Evolutionary conservation across 2,113 vertebrate species (phyloP), one percentile per base, ranked within the genome.

Genomic region (Erinaceus europaeus): DNA sequence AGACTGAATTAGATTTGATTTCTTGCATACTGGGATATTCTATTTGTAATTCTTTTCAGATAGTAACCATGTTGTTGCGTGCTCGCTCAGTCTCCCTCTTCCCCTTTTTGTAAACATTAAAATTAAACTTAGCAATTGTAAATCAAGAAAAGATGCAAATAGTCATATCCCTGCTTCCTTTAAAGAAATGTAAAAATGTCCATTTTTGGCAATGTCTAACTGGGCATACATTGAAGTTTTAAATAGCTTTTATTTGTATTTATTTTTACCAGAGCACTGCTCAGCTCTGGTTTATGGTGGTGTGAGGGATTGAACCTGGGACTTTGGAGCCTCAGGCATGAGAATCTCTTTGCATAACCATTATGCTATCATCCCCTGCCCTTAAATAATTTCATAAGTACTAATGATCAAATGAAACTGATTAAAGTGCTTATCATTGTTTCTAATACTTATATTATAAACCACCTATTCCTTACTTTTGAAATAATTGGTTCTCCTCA

Each of bases 21-120:
- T 90, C 5, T 88, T 86, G 76, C 91, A 74, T 91, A 61, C 81
- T 72, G 84, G 75, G 53, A 65, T 42, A 74, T 85, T 88, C 50
- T 64, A 7, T 84, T 67, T 91, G 75, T 71, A 53, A 40, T 64
- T 83, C 13, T 91, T 48, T 89, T 82, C 86, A 86, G 48, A 27
- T 94, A 53, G n/a, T 61, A 79, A 42, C 55, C 72, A 1, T 71
- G 48, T 40, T 74, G 2, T n/a, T n/a, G n/a, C n/a, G n/a, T n/a
- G n/a, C n/a, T n/a, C n/a, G n/a, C n/a, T n/a, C n/a, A n/a, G n/a
- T n/a, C n/a, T 88, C 69, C 14, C 86, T 55, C 71, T 8, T 74
- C 42, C 32, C 34, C 34, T 89, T 80, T 59, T 59, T 0, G 7
- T 71, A 75, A 86, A 84, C 32, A 67, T 65, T 83, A 86, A 91